Conservation (phyloP, 1,140 invertebrate genomes). For the Pogonomyrmex barbatus region DNA sequence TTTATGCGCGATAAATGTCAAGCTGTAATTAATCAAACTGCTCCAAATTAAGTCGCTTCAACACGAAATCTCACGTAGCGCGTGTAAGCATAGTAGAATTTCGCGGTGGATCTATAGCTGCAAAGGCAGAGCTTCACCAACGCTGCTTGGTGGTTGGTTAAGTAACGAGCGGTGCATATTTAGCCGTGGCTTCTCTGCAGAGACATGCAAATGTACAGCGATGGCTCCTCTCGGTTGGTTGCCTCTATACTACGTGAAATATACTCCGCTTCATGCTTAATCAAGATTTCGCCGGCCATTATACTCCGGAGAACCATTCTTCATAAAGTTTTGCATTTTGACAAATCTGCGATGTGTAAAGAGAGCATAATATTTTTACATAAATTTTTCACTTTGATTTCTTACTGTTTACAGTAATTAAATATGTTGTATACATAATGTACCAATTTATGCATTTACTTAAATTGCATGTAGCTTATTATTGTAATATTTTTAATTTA, state of each 20-base stretch:
- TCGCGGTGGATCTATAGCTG: constrained; percentile 53
- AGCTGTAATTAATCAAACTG: constrained; percentile 59
- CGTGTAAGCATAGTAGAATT: constrained; percentile 66
- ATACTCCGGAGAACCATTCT: constrained; percentile 59
- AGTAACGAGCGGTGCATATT: constrained; percentile 73
- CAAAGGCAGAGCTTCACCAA: constrained; percentile 63
- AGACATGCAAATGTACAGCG: constrained; percentile 72
- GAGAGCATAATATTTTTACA: constrained; percentile 23
- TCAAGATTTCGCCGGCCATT: constrained; percentile 69
- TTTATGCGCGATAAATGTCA: constrained; percentile 61
- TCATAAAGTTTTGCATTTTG: constrained; percentile 57
- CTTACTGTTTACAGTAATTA: constrained; percentile 9
- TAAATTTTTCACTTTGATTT: constrained; percentile 15
- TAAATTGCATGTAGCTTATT: background rate
- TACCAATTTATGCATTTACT: background rate
- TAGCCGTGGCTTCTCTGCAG: constrained; percentile 70
- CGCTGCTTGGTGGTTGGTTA: constrained; percentile 69
- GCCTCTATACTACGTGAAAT: constrained; percentile 65
- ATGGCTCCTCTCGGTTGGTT: constrained; percentile 69
- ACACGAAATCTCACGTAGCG: constrained; percentile 55
- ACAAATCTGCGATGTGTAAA: constrained; percentile 47
- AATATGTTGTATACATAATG: background rate
- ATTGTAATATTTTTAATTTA: background rate
- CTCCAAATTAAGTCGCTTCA: constrained; percentile 66
- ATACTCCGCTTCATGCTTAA: constrained; percentile 72